Base-by-base conservation (phyloP, 2,113 vertebrate genomes). In the Nycticebus coucang region DNA sequence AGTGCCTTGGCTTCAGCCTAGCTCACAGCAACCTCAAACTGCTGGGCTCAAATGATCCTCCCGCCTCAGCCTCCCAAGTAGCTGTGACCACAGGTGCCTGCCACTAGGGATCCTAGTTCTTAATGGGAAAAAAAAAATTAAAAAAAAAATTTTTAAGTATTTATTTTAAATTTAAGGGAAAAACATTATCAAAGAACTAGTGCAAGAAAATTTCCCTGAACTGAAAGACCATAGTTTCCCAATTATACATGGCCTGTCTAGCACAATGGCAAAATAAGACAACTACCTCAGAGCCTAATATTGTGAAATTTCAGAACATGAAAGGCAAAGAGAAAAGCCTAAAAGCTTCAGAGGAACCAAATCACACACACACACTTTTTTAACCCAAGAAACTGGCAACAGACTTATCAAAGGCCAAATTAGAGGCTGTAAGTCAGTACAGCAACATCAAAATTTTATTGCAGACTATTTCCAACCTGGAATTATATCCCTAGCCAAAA, bases 191-290 rank as follows among this genome's bases (percentile, higher is more conserved):
- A 41, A 66, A 66, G 79, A 81, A n/a, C 12, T 41, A 41, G 18
- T 60, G 24, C 26, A 95, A 80, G 62, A 79, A 86, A 84, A 86
- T n/a, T 30, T 88, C 37, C 77, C 78, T 53, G 62, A 86, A 87
- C 13, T 30, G 55, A 94, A 57, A 18, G 15, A 69, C 17, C 22
- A 5, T 21, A 30, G 26, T 89, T 88, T 84, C 77, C 9, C 30
- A 59, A 80, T 45, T 60, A 79, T 8, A 45, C 30, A 66, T 2
- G 35, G 21, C 18, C 33, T 26, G 55, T 7, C 33, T 62, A 87
- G 21, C 55, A 79, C 6, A 35, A 50, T 15, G 22, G 12, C 66
- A 41, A 59, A 55, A 87, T 50, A 50, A 82, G 89, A 75, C 10
- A 77, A 26, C 50, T 64, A 68, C 0, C 53, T 88, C 45, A 95